phyloP scores from a whole-genome alignment of 2,797 vertebrate genomes.

The Sciurus vulgaris region DNA sequence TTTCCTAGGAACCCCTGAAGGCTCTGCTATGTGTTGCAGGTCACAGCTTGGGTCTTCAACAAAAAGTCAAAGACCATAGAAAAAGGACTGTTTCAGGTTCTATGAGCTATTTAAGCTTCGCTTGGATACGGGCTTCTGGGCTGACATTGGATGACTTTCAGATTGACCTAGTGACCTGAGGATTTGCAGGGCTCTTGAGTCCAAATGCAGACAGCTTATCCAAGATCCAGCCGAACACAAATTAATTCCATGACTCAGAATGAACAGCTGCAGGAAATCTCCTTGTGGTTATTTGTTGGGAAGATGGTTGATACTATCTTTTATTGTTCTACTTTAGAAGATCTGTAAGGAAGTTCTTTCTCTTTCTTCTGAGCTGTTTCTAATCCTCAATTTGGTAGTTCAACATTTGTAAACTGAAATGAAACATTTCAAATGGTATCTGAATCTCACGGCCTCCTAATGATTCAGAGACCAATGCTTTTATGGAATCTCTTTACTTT shows the following conservation, averaged over 20 bases:
- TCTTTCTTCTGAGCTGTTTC: neutral
- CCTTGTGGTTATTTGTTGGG: neutral
- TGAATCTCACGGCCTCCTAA: neutral
- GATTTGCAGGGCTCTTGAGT: neutral
- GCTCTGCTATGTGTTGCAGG: neutral
- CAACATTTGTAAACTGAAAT: neutral
- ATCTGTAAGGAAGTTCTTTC: neutral
- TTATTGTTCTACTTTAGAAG: neutral
- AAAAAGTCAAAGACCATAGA: neutral
- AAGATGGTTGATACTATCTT: neutral
- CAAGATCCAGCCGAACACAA: neutral
- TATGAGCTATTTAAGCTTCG: neutral
- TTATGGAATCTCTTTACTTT: neutral
- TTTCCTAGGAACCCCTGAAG: neutral
- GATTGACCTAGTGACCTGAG: neutral
- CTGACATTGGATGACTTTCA: neutral
- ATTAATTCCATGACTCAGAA: neutral
- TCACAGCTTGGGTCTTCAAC: neutral
- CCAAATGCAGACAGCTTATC: neutral
- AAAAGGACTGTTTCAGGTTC: neutral
- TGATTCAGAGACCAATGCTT: neutral
- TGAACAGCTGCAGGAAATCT: neutral
- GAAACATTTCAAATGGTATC: neutral
- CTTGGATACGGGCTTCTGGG: neutral
- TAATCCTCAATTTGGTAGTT: neutral